Conservation (phyloP, 2,888 invertebrate genomes). For the Lasius platythorax region DNA sequence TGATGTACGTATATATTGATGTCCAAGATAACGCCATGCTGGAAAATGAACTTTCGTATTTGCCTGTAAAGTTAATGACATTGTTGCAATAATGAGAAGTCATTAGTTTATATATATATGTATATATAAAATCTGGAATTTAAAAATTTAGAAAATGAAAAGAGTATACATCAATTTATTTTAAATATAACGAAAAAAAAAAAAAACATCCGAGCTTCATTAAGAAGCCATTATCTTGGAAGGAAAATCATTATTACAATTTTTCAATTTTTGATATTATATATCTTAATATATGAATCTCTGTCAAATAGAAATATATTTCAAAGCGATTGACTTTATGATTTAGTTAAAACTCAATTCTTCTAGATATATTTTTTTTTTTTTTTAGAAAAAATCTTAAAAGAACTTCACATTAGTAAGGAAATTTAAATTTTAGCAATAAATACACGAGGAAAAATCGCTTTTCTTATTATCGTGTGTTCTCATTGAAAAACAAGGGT, state of each 20-base stretch:
- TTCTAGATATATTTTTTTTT: neutral
- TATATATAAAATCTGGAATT: neutral
- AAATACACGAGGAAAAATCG: neutral
- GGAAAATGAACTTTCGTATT: neutral
- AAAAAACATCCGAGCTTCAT: neutral
- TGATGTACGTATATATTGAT: neutral
- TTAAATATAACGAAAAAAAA: neutral
- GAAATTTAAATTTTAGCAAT: neutral
- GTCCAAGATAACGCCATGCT: neutral
- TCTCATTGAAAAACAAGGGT: neutral
- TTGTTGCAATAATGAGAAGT: neutral
- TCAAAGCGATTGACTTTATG: neutral
- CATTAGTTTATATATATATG: neutral
- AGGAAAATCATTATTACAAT: constrained; percentile 13
- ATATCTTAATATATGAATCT: neutral
- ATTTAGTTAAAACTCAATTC: neutral
- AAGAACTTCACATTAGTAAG: neutral
- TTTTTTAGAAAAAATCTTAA: neutral
- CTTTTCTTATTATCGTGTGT: neutral
- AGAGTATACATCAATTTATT: neutral
- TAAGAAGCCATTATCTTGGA: neutral
- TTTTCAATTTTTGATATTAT: neutral
- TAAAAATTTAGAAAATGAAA: neutral
- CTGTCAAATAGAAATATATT: neutral
- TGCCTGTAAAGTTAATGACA: neutral